Conservation (phyloP, 2,113 vertebrate species). For the Numida meleagris region DNA sequence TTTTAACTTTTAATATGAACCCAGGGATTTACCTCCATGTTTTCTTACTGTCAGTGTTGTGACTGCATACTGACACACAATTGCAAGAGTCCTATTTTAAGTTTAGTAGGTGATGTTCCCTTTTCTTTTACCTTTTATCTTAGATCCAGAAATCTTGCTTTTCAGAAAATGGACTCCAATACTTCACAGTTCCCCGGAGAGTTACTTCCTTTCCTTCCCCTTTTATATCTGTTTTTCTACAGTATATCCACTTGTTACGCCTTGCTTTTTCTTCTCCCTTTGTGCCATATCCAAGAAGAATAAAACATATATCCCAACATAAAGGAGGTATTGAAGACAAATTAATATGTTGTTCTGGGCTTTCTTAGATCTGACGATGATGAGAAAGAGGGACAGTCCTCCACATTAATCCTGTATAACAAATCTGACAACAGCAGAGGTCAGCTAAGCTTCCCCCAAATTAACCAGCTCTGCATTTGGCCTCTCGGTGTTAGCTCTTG, state of each 20-base stretch:
- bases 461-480: background rate
- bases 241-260: background rate
- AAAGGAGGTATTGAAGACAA: background rate
- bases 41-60: background rate
- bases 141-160: background rate
- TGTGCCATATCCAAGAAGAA: background rate
- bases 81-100: background rate
- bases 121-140: background rate
- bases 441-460: background rate
- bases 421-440: background rate
- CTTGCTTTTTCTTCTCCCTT: background rate
- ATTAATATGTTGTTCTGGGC: background rate
- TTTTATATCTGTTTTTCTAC: background rate
- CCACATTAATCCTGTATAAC: background rate
- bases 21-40: background rate
- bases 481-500: background rate
- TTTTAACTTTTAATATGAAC: background rate
- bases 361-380: background rate
- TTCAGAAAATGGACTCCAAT: background rate
- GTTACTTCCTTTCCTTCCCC: background rate
- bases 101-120: background rate
- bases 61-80: background rate
- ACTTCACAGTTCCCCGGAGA: background rate
- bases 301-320: background rate
- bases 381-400: background rate